These are phyloP conservation scores for Carcina quercana DNA, from an alignment of 2,888 invertebrate genomes.

Conservation along the genomic window DNA sequence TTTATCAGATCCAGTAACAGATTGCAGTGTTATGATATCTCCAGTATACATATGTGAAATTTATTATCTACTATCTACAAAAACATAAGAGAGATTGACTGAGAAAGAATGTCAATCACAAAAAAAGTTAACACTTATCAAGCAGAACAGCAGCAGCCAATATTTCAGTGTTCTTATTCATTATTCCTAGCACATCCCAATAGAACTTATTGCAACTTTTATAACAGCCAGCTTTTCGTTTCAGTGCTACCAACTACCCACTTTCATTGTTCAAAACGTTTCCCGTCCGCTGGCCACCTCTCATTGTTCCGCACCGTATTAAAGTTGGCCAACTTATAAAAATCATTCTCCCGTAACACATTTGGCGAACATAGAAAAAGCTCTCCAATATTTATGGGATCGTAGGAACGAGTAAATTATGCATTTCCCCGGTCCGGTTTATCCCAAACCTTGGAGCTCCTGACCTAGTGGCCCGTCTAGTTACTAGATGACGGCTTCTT, in stretches of 20 bases:
- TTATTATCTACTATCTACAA: too few species aligned
- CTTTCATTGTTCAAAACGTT: constrained; percentile 1
- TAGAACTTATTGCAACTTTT: constrained; percentile 16
- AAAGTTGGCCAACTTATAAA: not conserved
- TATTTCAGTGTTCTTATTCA: too few species aligned
- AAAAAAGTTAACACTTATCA: too few species aligned
- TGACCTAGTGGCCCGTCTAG: constrained; percentile 17
- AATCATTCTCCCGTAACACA: not conserved
- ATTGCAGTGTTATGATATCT: too few species aligned
- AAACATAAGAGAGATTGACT: too few species aligned
- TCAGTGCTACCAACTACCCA: not conserved
- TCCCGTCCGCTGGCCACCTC: not conserved
- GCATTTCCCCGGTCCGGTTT: constrained; percentile 27
- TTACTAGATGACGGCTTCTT: constrained; percentile 19
- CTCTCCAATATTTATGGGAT: constrained; percentile 32
- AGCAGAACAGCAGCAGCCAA: too few species aligned
- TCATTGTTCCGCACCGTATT: constrained; percentile 1
- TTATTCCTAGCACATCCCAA: too few species aligned
- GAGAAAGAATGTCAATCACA: too few species aligned
- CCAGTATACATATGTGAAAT: too few species aligned
- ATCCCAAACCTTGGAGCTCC: constrained; percentile 17
- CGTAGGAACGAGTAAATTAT: constrained; percentile 31
- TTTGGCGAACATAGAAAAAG: constrained; percentile 4
- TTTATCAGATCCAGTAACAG: too few species aligned
- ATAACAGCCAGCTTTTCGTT: constrained; percentile 3